Evolutionary conservation across 2,888 invertebrate genomes (phyloP), one percentile per base, ranked within the genome.

Genomic region (Agriopis marginaria): DNA sequence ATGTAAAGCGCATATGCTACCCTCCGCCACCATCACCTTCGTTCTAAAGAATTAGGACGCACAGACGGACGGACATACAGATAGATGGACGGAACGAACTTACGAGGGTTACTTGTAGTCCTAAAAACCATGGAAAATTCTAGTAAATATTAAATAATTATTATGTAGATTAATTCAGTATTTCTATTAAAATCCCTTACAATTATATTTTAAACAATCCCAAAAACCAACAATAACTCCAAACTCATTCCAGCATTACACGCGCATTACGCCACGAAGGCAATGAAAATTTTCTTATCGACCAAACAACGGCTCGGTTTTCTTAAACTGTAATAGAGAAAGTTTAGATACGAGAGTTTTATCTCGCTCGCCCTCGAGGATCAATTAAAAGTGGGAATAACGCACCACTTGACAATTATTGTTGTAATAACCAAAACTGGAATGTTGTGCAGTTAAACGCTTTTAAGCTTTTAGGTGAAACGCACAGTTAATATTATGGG

Each of bases 261-360:
- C 87, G 85, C 81, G 80, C 84, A 83, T 83, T 85, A 82, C 84
- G 79, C 82, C 76, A 73, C 66, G 67, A 76, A 74, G 70, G 86
- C 87, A 82, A 87, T 87, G 88, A 87, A 90, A 87, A 89, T 90
- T 86, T 87, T 84, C 91, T 90, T 93, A 93, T 93, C 93, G 86
- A 14, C n/a, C 79, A 86, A 88, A 89, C 89, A 90, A 87, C 81
- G 84, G 81, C 83, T 79, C 78, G 73, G 89, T 90, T 93, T 92
- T 93, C 92, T 92, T 92, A 93, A 92, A 92, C 89, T 91, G 91
- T 91, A 91, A 92, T 92, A 92, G 93, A 91, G 91, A 93, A 93
- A 93, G 92, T 93, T 93, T 86, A 91, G 89, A 90, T 89, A 89
- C 87, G 85, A 84, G 82, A 91, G 89, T 92, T 93, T 93, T 94